Conservation (phyloP, 2,888 invertebrate species). For the Ornithoptera alexandrae region DNA sequence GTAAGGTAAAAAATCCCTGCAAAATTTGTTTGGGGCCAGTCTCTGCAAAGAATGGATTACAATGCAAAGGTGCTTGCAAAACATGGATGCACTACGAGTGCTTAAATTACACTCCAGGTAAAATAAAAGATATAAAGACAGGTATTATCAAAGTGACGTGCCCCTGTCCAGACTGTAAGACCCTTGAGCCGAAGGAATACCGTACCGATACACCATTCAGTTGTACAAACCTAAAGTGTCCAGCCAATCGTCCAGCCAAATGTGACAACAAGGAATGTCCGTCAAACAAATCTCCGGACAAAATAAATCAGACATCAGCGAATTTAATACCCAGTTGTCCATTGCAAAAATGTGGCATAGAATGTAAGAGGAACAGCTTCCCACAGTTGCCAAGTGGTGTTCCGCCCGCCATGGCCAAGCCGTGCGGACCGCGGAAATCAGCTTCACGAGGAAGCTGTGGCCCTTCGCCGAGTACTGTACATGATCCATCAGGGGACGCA, state of each 20-base stretch:
- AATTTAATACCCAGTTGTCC: constrained; percentile 35
- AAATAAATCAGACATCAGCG: constrained; percentile 33
- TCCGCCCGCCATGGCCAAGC: constrained; percentile 21
- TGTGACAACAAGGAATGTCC: constrained; percentile 41
- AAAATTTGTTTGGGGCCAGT: constrained; percentile 62
- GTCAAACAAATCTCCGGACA: constrained; percentile 29
- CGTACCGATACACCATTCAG: constrained; percentile 49
- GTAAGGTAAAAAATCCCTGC: constrained; percentile 60
- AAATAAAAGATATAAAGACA: constrained; percentile 59
- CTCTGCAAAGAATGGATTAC: constrained; percentile 53
- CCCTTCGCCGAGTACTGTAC: constrained; percentile 33
- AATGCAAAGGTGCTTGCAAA: constrained; percentile 62
- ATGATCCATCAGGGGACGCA: constrained; percentile 51
- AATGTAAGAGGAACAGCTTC: constrained; percentile 43
- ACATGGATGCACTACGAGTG: constrained; percentile 65
- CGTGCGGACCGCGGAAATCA: constrained; percentile 15
- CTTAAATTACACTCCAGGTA: constrained; percentile 63
- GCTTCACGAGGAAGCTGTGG: constrained; percentile 32
- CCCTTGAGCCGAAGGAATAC: constrained; percentile 49
- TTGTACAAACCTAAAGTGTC: constrained; percentile 53
- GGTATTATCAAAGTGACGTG: constrained; percentile 61
- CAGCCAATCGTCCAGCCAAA: constrained; percentile 52
- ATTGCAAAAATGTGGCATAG: constrained; percentile 42
- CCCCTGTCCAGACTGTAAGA: constrained; percentile 67
- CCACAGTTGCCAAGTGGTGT: constrained; percentile 33